Evolutionary conservation across 2,797 vertebrate genomes (phyloP).

Genomic region (Paramormyrops hopkinsi): DNA sequence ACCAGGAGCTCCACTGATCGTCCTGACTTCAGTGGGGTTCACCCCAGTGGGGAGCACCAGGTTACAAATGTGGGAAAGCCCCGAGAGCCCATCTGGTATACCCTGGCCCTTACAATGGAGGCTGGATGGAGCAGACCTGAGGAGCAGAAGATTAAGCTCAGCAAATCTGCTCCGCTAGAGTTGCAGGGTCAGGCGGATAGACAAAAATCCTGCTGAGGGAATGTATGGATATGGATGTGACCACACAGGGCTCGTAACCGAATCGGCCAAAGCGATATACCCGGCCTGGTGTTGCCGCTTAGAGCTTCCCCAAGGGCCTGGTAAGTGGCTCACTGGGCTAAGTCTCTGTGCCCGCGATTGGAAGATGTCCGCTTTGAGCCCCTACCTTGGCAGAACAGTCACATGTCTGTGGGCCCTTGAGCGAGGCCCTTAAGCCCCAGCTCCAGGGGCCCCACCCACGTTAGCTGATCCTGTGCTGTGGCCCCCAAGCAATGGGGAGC

Average conservation of each 20-base stretch:
- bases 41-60: background rate
- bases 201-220: background rate
- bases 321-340: background rate
- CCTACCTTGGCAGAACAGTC: background rate
- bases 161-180: background rate
- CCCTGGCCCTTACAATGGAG: background rate
- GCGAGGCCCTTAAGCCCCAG: background rate
- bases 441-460: background rate
- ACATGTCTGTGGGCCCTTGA: background rate
- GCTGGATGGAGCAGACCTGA: background rate
- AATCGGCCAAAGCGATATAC: background rate
- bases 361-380: background rate
- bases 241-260: background rate
- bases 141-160: background rate
- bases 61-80: background rate
- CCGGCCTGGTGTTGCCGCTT: background rate
- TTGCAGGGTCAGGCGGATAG: background rate
- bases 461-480: background rate
- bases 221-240: background rate
- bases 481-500: background rate
- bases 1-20: background rate
- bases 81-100: background rate
- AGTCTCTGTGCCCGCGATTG: background rate
- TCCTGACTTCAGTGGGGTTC: background rate
- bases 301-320: background rate